These are phyloP conservation scores for Drosophila cracens DNA, from an alignment of 2,888 invertebrate species.

Conservation along the genomic window DNA sequence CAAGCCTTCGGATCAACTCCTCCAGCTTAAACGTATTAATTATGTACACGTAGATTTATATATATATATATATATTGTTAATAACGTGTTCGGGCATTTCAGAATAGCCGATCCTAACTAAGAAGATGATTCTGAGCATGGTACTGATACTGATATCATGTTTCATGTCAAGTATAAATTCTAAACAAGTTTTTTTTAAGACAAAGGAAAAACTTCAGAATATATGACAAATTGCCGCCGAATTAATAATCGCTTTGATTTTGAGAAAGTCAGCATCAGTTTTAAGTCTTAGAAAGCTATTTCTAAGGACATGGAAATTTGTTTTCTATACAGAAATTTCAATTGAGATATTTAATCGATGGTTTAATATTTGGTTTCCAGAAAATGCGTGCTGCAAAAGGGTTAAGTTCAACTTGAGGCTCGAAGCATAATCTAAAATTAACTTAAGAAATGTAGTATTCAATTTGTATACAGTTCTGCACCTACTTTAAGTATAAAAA, in stretches of 20 bases:
- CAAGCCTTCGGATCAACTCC: constrained; percentile 4
- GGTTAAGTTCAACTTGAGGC: not conserved
- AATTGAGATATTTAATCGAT: too few species aligned
- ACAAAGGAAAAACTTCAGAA: not conserved
- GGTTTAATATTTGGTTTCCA: not conserved
- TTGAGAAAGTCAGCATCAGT: not conserved
- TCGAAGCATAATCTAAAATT: not conserved
- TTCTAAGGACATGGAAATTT: not conserved
- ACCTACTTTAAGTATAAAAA: not conserved
- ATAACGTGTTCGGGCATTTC: not conserved
- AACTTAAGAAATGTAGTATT: not conserved
- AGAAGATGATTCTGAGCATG: not conserved
- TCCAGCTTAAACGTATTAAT: not conserved
- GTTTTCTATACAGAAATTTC: not conserved
- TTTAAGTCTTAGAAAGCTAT: not conserved
- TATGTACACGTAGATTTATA: not conserved
- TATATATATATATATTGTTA: not conserved
- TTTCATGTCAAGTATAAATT: not conserved
- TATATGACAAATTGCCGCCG: not conserved
- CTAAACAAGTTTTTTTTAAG: not conserved
- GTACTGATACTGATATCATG: not conserved
- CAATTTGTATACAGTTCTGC: not conserved
- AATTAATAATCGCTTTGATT: not conserved
- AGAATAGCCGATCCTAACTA: not conserved
- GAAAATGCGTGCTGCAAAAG: not conserved